These are phyloP conservation scores for Caranx melampygus DNA, from an alignment of 2,113 vertebrate species.

Conservation along the genomic window DNA sequence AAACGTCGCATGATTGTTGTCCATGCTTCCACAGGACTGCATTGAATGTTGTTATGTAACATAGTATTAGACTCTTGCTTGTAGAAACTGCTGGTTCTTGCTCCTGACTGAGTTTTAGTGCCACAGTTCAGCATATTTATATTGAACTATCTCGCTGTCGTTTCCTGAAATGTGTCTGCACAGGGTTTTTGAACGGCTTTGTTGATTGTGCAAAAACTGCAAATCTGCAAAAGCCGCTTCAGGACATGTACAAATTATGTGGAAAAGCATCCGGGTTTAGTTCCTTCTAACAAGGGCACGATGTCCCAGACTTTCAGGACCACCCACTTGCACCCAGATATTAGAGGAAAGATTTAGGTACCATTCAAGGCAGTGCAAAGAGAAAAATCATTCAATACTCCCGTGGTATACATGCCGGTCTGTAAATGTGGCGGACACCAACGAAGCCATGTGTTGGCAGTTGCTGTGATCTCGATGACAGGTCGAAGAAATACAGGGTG, in stretches of 20 bases:
- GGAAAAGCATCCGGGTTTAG: background rate
- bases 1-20: background rate
- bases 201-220: background rate
- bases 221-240: background rate
- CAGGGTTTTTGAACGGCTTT: background rate
- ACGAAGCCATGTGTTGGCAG: background rate
- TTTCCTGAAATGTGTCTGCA: background rate
- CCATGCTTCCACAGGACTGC: background rate
- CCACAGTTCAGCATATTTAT: background rate
- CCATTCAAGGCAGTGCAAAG: background rate
- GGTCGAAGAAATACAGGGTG: slow-evolving; percentile 12
- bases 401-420: background rate
- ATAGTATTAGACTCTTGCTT: background rate
- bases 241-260: slow-evolving; percentile 3
- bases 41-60: too few relatives aligned
- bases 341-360: too few relatives aligned
- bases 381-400: background rate
- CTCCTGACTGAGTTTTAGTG: background rate
- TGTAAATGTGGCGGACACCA: background rate
- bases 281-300: background rate
- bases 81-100: background rate
- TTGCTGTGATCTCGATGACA: slow-evolving; percentile 24
- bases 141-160: background rate
- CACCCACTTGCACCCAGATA: background rate
- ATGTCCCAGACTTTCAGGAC: background rate